phyloP scores from a whole-genome alignment of 2,797 vertebrate genomes.

The Varecia variegata region DNA sequence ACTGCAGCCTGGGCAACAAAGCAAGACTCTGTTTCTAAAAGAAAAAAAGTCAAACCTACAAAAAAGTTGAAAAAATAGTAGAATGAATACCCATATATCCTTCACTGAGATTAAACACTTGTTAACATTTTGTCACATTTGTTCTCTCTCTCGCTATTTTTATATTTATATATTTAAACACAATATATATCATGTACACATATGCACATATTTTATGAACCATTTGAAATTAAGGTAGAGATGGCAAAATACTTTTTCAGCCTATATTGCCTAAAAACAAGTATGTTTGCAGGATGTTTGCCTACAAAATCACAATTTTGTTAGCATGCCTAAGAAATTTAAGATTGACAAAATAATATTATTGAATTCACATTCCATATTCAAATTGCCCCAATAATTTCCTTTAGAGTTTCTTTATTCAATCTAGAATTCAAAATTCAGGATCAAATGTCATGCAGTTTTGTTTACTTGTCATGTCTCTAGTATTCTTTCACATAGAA shows the following conservation, averaged over 20 bases:
- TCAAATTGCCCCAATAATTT: neutral
- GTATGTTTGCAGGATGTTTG: neutral
- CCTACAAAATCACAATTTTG: neutral
- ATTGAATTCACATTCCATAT: neutral
- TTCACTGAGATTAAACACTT: neutral
- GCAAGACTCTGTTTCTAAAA: neutral
- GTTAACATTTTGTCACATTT: constrained; percentile 1
- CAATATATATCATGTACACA: neutral
- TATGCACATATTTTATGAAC: neutral
- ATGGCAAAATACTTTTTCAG: neutral
- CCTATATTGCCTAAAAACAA: constrained; percentile 2
- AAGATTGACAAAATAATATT: neutral
- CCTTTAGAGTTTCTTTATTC: neutral
- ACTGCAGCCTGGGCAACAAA: neutral
- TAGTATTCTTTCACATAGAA: constrained; percentile 13
- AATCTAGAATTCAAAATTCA: neutral
- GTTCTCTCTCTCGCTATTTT: neutral
- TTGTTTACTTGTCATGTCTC: neutral
- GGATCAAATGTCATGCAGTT: neutral
- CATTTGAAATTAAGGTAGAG: constrained; percentile 31
- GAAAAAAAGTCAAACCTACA: neutral
- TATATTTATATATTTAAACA: neutral
- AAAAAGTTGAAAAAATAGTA: neutral
- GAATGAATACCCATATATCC: neutral
- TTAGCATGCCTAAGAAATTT: neutral